Evolutionary conservation across 2,113 vertebrate genomes (phyloP).

Genomic region (Eptesicus fuscus): DNA sequence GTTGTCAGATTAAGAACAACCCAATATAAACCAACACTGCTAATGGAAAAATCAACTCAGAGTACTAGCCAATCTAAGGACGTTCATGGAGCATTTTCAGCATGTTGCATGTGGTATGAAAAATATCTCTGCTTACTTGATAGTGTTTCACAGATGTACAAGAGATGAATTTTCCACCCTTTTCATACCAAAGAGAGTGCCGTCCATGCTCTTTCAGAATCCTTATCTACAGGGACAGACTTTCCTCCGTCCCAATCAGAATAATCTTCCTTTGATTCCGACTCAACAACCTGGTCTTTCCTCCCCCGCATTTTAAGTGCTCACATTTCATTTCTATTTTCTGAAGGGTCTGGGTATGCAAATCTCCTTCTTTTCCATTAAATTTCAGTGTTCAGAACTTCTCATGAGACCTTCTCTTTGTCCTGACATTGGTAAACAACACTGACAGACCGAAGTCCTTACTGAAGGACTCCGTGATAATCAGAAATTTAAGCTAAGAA

Average conservation of each 20-base stretch:
- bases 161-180: neutral
- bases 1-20: neutral
- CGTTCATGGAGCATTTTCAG: neutral
- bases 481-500: conserved; percentile 7
- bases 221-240: neutral
- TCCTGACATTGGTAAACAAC: conserved; percentile 10
- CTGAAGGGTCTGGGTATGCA: neutral
- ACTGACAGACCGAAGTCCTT: neutral
- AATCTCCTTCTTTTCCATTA: neutral
- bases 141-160: neutral
- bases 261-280: neutral
- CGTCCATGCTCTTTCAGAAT: neutral
- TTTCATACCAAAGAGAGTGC: neutral
- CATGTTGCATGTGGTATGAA: neutral
- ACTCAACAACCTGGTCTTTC: neutral
- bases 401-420: neutral
- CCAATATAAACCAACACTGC: neutral
- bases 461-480: neutral
- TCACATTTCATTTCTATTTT: conserved; percentile 1
- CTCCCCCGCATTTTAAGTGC: neutral
- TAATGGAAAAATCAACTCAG: conserved; percentile 2
- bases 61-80: neutral
- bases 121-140: neutral
- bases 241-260: neutral
- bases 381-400: neutral